Evolutionary conservation across 2,797 vertebrate species (phyloP), one percentile per base, ranked within the genome.

Genomic region (Yasuhikotakia modesta): DNA sequence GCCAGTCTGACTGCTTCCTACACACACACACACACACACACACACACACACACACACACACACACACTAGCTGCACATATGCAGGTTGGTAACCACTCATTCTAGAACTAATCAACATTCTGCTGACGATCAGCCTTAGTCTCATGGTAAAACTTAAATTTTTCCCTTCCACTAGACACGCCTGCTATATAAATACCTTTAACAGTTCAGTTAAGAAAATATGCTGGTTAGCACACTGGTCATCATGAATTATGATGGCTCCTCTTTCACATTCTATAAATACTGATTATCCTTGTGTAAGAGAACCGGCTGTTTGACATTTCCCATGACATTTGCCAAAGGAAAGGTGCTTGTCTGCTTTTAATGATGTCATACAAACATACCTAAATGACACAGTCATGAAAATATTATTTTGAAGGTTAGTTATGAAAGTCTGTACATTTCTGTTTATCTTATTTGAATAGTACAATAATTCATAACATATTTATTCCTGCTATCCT

Each of bases 1-100:
- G 81, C 83, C 81, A 82, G 65, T 21, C 55, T 1, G 53, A 76
- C 76, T 73, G 66, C 79, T 85, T 85, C 83, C 83, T 85, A 55
- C 35, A 64, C 52, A 68, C 78, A 73, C 48, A 27, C 35, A 76
- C 65, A 30, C 74, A 70, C 73, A 76, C 78, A 82, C 65, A 57
- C 39, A 32, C 76, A 52, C 66, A 52, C 66, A 77, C 57, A 65
- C 75, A 58, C 45, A 5, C 52, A 55, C 19, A 55, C 10, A 55
- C 52, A 53, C 19, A 21, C n/a, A 55, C 19, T 17, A 14, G 46
- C 46, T 48, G 16, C 14, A 57, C 35, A 46, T 3, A 50, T 6
- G 24, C 13, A 68, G 70, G 78, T 71, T 67, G 50, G 65, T 73
- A 75, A 45, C 39, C 45, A 24, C 57, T 80, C 60, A 64, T 71